Percentiles rank a stretch among this genome's conserved stretches.
Evolutionary conservation across 2,113 vertebrate species (phyloP).

Genomic region (Acinonyx jubatus): DNA sequence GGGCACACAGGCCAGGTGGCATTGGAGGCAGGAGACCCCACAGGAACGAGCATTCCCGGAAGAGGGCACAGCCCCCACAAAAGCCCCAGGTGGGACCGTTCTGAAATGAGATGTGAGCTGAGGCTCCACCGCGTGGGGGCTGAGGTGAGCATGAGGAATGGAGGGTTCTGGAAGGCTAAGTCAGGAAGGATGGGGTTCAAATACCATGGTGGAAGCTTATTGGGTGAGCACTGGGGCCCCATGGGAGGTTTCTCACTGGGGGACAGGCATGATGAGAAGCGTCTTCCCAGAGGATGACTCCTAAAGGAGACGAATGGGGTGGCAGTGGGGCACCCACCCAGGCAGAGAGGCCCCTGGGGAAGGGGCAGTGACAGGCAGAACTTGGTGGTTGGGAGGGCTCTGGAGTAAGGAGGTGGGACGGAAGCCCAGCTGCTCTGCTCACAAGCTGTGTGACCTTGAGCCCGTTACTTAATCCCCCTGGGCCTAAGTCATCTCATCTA

Average conservation of each 20-base stretch:
- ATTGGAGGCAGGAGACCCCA: fast-evolving
- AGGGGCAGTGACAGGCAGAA: not conserved
- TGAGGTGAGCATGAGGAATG: fast-evolving
- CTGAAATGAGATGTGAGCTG: too few species aligned
- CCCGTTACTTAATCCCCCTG: not conserved
- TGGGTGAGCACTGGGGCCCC: not conserved
- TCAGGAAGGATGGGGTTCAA: not conserved
- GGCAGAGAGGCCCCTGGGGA: not conserved
- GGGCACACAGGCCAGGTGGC: not conserved
- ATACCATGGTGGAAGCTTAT: not conserved
- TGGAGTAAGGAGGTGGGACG: not conserved
- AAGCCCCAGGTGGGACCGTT: not conserved
- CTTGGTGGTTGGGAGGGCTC: not conserved
- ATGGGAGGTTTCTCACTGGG: not conserved
- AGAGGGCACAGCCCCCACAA: not conserved
- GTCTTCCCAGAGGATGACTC: not conserved
- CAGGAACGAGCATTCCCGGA: too few species aligned
- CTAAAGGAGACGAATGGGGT: not conserved
- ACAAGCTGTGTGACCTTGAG: not conserved
- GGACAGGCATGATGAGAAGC: not conserved
- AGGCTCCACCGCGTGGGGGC: not conserved
- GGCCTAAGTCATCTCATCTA: not conserved
- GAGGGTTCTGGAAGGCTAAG: too few species aligned
- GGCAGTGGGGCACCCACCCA: not conserved
- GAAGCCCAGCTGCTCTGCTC: not conserved